Percentiles rank a stretch among this genome's conserved stretches.
Conservation (phyloP, 2,113 vertebrate species). For the Takifugu bimaculatus region DNA sequence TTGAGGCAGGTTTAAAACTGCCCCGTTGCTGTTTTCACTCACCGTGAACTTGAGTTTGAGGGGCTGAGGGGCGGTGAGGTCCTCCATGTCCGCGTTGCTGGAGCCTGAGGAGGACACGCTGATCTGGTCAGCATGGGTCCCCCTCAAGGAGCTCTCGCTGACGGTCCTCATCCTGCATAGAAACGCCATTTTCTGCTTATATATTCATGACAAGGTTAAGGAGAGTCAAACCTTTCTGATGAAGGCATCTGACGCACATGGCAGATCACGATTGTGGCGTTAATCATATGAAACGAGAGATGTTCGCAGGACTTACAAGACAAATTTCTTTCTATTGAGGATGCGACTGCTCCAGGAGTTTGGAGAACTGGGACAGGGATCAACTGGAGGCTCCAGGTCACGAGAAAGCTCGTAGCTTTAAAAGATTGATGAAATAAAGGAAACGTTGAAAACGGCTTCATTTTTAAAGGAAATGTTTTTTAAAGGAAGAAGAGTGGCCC, state of each 20-base stretch:
- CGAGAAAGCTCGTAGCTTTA: constrained; percentile 81
- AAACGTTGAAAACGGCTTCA: too few relatives aligned
- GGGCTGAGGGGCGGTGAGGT: constrained; percentile 53
- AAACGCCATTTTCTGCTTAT: background rate
- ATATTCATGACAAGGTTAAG: background rate
- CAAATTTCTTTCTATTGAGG: constrained; percentile 75
- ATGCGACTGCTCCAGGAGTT: constrained; percentile 71
- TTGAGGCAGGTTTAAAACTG: too few relatives aligned
- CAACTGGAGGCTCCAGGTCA: constrained; percentile 80
- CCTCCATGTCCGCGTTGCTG: constrained; percentile 75
- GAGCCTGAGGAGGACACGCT: constrained; percentile 75
- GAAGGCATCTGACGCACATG: too few relatives aligned
- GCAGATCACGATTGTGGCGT: too few relatives aligned
- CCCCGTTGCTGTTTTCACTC: background rate
- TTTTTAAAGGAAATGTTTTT: too few relatives aligned
- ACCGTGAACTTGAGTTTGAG: constrained; percentile 67
- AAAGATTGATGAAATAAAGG: background rate
- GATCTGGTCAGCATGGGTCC: constrained; percentile 70
- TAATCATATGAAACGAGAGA: background rate
- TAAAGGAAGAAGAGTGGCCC: constrained; percentile 4
- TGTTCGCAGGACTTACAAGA: constrained; percentile 73
- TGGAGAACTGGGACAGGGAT: constrained; percentile 83
- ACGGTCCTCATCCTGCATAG: constrained; percentile 62
- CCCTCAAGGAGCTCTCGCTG: constrained; percentile 57
- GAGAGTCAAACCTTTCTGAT: background rate